Evolutionary conservation across 1,140 invertebrate genomes (phyloP).

Genomic region (Zaprionus tsacasi): DNA sequence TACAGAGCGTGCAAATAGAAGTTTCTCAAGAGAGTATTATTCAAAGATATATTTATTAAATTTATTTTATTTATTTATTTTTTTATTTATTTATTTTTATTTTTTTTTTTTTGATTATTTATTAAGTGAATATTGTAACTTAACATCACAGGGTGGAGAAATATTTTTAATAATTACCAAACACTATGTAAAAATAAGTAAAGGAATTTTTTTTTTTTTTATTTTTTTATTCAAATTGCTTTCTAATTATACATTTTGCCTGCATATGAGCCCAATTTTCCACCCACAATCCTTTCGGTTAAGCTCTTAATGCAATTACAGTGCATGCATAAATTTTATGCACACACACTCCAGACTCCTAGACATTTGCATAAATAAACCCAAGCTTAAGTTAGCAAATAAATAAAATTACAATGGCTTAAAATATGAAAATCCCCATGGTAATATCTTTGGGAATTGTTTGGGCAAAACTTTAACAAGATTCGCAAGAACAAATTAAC

Average conservation of each 20-base stretch:
- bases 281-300: not conserved
- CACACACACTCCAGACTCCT: not conserved
- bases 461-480: slow-evolving; percentile 4
- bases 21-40: not conserved
- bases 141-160: too few species aligned
- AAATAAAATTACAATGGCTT: slow-evolving; percentile 37
- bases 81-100: too few species aligned
- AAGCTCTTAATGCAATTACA: slow-evolving; percentile 20
- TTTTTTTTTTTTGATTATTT: too few species aligned
- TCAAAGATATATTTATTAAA: slow-evolving; percentile 1
- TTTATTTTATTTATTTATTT: too few species aligned
- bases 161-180: too few species aligned
- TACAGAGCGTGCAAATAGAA: slow-evolving; percentile 3
- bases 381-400: slow-evolving; percentile 31
- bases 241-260: not conserved
- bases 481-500: slow-evolving; percentile 51
- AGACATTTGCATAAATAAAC: slow-evolving; percentile 64
- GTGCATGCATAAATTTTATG: slow-evolving; percentile 30
- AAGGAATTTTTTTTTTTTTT: too few species aligned
- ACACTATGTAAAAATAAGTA: too few species aligned
- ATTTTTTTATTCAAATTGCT: not conserved
- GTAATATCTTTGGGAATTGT: not conserved
- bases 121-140: too few species aligned
- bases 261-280: not conserved
- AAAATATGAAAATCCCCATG: slow-evolving; percentile 41